Conservation (phyloP, 2,797 vertebrate genomes). For the Chiroxiphia lanceolata region DNA sequence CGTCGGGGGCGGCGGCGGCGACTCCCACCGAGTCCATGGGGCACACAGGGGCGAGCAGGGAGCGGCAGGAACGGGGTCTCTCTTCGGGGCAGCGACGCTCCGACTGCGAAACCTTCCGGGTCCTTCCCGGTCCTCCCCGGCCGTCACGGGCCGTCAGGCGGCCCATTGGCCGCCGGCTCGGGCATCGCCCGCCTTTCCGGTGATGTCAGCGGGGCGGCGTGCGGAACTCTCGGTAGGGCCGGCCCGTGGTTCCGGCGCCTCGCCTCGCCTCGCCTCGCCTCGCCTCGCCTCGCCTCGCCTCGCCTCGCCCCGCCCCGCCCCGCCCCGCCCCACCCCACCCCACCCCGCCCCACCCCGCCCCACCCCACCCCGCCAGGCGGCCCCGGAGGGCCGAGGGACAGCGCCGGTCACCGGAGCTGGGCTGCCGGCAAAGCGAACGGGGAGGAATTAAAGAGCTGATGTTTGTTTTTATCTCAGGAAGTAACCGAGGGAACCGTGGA, state of each 20-base stretch:
- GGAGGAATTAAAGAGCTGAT: not conserved
- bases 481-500: not conserved
- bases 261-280: too few relatives aligned
- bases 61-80: accelerated
- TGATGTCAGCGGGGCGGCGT: not conserved
- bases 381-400: not conserved
- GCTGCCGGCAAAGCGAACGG: not conserved
- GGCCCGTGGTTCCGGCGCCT: too few relatives aligned
- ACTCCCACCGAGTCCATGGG: conserved; percentile 75
- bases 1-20: conserved; percentile 63
- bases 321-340: too few relatives aligned
- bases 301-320: too few relatives aligned
- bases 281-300: too few relatives aligned
- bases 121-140: not conserved
- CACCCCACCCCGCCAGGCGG: too few relatives aligned
- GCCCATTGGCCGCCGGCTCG: not conserved
- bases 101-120: not conserved
- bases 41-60: not conserved
- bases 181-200: not conserved
- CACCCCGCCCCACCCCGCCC: too few relatives aligned
- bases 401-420: not conserved
- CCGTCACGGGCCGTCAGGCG: not conserved
- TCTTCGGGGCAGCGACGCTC: not conserved
- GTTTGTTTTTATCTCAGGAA: not conserved
- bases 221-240: too few relatives aligned